phyloP scores from a whole-genome alignment of 2,888 invertebrate genomes.

The Formica aserva region DNA sequence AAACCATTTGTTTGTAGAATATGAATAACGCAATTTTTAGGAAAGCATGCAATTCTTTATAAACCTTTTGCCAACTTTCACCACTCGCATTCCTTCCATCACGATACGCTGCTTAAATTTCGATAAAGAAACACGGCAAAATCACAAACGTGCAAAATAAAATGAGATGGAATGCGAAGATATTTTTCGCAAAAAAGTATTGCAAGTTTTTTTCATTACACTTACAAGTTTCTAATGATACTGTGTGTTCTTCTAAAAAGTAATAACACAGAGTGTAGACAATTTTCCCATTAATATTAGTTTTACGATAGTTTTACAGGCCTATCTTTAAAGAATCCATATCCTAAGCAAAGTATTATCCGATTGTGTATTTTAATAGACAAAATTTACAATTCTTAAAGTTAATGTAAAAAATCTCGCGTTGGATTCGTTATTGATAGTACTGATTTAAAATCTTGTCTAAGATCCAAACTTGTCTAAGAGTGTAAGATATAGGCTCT shows the following conservation, averaged over 20 bases:
- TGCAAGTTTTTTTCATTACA: conserved; percentile 9
- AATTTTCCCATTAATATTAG: neutral
- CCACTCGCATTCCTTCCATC: conserved; percentile 24
- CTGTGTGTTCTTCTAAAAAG: conserved; percentile 10
- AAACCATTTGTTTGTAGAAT: neutral
- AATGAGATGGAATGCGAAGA: neutral
- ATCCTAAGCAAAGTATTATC: neutral
- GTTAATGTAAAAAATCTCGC: neutral
- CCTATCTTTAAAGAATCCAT: neutral
- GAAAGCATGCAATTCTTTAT: conserved; percentile 3
- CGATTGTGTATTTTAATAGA: neutral
- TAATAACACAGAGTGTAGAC: neutral
- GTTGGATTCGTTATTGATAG: neutral
- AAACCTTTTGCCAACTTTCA: conserved; percentile 42
- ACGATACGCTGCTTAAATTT: conserved; percentile 29
- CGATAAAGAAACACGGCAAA: conserved; percentile 40
- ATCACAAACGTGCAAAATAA: conserved; percentile 33
- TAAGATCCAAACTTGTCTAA: too few relatives aligned
- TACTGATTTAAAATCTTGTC: neutral
- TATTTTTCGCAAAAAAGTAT: conserved; percentile 21
- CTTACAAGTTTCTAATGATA: neutral
- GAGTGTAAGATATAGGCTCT: neutral
- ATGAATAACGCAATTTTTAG: conserved; percentile 16
- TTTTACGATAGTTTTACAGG: neutral
- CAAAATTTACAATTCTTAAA: neutral